Evolutionary conservation across 2,888 invertebrate genomes (phyloP), one percentile per base, ranked within the genome.

Genomic region (Pristionchus arcanus): DNA sequence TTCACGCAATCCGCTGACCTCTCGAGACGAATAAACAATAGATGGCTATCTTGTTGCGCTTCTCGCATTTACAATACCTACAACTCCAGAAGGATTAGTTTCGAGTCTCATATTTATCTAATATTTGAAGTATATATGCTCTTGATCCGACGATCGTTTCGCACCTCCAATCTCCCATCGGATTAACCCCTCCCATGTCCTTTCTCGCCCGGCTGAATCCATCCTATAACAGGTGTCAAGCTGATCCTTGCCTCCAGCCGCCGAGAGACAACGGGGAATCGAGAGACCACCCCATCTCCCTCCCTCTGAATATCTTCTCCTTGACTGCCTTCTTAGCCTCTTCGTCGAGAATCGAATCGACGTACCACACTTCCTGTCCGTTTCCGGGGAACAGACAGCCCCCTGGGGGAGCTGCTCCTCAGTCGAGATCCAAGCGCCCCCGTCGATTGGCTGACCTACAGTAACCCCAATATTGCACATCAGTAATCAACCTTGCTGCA

Each of bases 11-110:
- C 74, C 74, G 74, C 74, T 37, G 21, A 74, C 74, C 74, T 74
- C 74, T 74, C 74, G 74, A 16, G 74, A 74, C 31, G 74, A 74
- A 74, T 74, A 74, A 74, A 74, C 37, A 74, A 74, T 74, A 74
- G 74, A 74, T 74, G 74, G 74, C 74, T 37, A 21, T n/a, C n/a
- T n/a, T n/a, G 19, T 34, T 15, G 42, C 13, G 42, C 0, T 7
- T 49, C 11, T 49, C 42, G 42, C 11, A 9, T 9, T 49, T 11
- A 59, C 59, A 59, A 21, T 11, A 59, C 59, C n/a, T n/a, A n/a
- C n/a, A n/a, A n/a, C n/a, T n/a, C n/a, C n/a, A n/a, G n/a, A n/a
- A n/a, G n/a, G n/a, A n/a, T n/a, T n/a, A n/a, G n/a, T n/a, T n/a
- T n/a, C n/a, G n/a, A n/a, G n/a, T n/a, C n/a, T n/a, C n/a, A n/a